Percentiles rank a stretch among this genome's conserved stretches.
Evolutionary conservation across 1,140 invertebrate species (phyloP).

Genomic region (Saccostrea echinata): DNA sequence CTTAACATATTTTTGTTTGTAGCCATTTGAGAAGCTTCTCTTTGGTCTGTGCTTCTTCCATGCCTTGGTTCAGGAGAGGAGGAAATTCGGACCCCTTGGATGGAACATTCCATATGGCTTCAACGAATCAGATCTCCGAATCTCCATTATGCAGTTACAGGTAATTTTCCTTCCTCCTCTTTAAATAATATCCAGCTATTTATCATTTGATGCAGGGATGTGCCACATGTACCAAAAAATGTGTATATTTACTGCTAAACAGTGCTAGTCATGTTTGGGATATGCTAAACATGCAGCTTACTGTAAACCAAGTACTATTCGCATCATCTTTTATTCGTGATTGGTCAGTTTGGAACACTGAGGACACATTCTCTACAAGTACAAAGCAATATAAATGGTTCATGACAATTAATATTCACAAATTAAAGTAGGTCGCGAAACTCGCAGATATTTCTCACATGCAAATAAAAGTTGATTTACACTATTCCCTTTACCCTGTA

Average conservation of each 20-base stretch:
- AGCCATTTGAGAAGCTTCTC: conserved; percentile 79
- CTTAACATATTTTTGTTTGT: conserved; percentile 51
- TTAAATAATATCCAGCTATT: background rate
- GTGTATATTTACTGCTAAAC: background rate
- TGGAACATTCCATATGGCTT: conserved; percentile 81
- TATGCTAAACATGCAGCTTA: too few relatives aligned
- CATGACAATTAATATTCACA: too few relatives aligned
- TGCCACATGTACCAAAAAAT: background rate
- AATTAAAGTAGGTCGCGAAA: too few relatives aligned
- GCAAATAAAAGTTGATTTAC: too few relatives aligned
- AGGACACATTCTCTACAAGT: too few relatives aligned
- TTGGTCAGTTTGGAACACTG: too few relatives aligned
- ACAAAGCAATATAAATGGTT: too few relatives aligned
- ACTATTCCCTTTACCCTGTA: too few relatives aligned
- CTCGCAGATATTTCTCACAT: too few relatives aligned
- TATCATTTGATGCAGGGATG: background rate
- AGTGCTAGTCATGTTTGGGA: too few relatives aligned
- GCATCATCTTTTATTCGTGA: too few relatives aligned
- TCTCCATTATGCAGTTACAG: conserved; percentile 80
- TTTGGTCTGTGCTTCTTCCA: conserved; percentile 81
- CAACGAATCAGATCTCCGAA: conserved; percentile 80
- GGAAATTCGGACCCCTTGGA: conserved; percentile 79
- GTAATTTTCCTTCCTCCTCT: conserved; percentile 79
- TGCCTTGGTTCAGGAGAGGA: conserved; percentile 79
- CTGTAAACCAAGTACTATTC: too few relatives aligned